phyloP scores from a whole-genome alignment of 2,888 invertebrate genomes.

The Therioaphis trifolii region DNA sequence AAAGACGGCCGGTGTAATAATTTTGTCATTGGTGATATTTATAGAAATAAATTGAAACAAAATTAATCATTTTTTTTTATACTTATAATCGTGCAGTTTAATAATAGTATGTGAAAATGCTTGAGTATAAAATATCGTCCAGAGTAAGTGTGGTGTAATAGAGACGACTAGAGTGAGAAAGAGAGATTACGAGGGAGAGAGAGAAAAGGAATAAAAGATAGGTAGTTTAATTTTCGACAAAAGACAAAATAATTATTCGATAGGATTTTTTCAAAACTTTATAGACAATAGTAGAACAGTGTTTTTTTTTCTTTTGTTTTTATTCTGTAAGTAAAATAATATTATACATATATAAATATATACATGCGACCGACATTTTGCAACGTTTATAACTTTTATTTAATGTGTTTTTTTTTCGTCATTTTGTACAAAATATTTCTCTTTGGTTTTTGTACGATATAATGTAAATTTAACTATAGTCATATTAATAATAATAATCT shows the following conservation, averaged over 20 bases:
- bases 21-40: conserved; percentile 43
- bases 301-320: conserved; percentile 35
- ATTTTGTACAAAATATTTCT: conserved; percentile 48
- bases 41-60: conserved; percentile 51
- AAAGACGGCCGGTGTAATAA: neutral
- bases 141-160: neutral
- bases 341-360: neutral
- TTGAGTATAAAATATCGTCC: conserved; percentile 18
- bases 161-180: neutral
- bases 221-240: conserved; percentile 56
- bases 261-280: conserved; percentile 7
- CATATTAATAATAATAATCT: conserved; percentile 44
- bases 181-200: neutral
- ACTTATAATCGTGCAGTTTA: conserved; percentile 1
- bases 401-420: conserved; percentile 12
- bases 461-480: conserved; percentile 57
- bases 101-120: conserved; percentile 6
- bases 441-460: conserved; percentile 57
- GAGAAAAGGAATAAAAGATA: conserved; percentile 23
- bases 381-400: conserved; percentile 34
- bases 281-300: conserved; percentile 48
- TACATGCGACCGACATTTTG: conserved; percentile 26
- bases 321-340: conserved; percentile 44
- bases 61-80: conserved; percentile 27
- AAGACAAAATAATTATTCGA: conserved; percentile 46